Conservation (phyloP, 2,888 invertebrate species). For the Tolmerus cingulatus region DNA sequence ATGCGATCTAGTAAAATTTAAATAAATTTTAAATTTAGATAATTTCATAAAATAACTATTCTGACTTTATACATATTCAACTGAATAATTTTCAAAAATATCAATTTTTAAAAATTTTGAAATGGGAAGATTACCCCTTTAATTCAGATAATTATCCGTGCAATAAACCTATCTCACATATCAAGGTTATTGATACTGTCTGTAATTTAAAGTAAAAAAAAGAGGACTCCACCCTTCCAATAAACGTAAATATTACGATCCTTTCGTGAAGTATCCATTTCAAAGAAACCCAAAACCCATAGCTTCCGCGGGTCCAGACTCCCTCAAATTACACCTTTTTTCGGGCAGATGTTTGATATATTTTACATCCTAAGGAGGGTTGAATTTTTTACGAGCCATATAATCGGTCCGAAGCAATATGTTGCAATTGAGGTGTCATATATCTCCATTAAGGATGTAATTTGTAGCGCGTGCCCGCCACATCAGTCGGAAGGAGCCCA, state of each 20-base stretch:
- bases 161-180: neutral
- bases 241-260: neutral
- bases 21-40: no score
- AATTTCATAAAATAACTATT: no score
- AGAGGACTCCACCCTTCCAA: neutral
- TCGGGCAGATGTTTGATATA: neutral
- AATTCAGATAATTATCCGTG: neutral
- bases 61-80: no score
- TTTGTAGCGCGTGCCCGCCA: slow-evolving; percentile 27
- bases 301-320: slow-evolving; percentile 14
- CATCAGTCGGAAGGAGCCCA: neutral
- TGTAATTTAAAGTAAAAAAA: neutral
- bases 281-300: neutral
- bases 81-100: no score
- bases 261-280: neutral
- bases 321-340: slow-evolving; percentile 3
- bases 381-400: slow-evolving; percentile 1
- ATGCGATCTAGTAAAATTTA: no score
- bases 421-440: slow-evolving; percentile 35
- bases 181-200: neutral
- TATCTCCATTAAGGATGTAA: slow-evolving; percentile 26
- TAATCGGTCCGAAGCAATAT: slow-evolving; percentile 22
- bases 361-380: neutral
- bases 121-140: neutral
- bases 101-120: no score